Evolutionary conservation across 2,888 invertebrate genomes (phyloP), one percentile per base, ranked within the genome.

Genomic region (Drosophila buzzatii): DNA sequence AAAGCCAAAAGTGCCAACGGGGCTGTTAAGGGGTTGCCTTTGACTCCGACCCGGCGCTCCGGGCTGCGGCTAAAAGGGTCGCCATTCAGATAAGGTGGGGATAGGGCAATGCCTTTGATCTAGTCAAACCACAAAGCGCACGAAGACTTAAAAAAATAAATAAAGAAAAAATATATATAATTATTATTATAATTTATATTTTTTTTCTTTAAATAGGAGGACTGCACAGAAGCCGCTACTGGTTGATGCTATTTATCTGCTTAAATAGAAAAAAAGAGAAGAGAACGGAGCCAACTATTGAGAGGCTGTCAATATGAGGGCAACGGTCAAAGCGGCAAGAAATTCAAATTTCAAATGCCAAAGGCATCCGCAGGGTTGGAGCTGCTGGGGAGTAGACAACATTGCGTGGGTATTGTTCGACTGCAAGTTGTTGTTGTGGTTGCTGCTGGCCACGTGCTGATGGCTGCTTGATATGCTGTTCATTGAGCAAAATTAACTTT

Each of bases 401-500:
- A 57, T 39, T 33, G 18, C 45, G 33, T 42, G 27, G 45, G 27
- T 23, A 45, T 66, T 55, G n/a, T 37, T 45, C 23, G 10, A n/a
- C 31, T 20, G 20, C 18, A 14, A 27, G 31, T 23, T 66, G 10
- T 53, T 53, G 39, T 10, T 56, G 47, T 12, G 33, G 44, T 20
- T 59, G 45, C 14, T 55, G 33, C 76, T 64, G 55, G 85, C 80
- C 71, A 81, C 70, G 81, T 76, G 72, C 77, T 85, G 81, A 85
- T 82, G 88, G 72, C 70, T 70, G 70, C 81, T 74, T 81, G 88
- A 89, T 85, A 82, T 70, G 82, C 77, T 89, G 82, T 87, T 86
- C 88, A 86, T 87, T 85, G 89, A 69, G 71, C 85, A 85, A 89
- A 86, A 89, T 86, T 86, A 87, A 87, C 85, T 89, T 81, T 85